These are phyloP conservation scores for Otolemur garnettii DNA, from an alignment of 2,113 vertebrate genomes.

Conservation along the genomic window DNA sequence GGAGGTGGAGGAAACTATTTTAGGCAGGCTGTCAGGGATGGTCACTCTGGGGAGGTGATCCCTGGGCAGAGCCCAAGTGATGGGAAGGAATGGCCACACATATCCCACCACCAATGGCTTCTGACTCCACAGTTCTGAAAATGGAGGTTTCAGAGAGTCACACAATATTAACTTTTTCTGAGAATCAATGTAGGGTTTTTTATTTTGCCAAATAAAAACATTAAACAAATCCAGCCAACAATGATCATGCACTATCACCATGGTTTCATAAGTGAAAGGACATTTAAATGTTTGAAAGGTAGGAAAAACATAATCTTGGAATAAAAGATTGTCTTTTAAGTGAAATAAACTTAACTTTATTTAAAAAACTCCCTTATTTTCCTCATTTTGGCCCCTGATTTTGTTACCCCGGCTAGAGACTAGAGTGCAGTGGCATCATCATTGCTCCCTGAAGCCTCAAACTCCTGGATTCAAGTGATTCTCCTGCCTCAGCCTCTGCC, in stretches of 20 bases:
- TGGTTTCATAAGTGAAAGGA: neutral
- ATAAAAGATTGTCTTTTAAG: neutral
- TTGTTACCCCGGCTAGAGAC: too few relatives aligned
- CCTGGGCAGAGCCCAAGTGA: neutral
- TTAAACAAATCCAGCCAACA: neutral
- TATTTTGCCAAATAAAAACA: neutral
- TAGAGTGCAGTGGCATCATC: too few relatives aligned
- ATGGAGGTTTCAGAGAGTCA: neutral
- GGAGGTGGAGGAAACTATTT: neutral
- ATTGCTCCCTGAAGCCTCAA: too few relatives aligned
- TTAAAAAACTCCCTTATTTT: neutral
- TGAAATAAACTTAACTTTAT: constrained; percentile 1
- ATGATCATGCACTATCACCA: neutral
- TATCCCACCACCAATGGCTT: neutral
- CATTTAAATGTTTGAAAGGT: neutral
- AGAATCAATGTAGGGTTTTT: neutral
- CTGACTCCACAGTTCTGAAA: neutral
- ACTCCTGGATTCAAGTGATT: too few relatives aligned
- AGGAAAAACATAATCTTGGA: neutral
- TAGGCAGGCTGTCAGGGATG: neutral
- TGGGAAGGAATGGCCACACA: too few relatives aligned
- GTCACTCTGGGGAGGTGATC: neutral
- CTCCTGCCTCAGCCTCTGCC: too few relatives aligned
- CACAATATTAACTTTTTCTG: neutral
- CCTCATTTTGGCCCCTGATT: neutral